Base-by-base conservation (phyloP, 2,888 invertebrate species). In the Diabrotica balteata region DNA sequence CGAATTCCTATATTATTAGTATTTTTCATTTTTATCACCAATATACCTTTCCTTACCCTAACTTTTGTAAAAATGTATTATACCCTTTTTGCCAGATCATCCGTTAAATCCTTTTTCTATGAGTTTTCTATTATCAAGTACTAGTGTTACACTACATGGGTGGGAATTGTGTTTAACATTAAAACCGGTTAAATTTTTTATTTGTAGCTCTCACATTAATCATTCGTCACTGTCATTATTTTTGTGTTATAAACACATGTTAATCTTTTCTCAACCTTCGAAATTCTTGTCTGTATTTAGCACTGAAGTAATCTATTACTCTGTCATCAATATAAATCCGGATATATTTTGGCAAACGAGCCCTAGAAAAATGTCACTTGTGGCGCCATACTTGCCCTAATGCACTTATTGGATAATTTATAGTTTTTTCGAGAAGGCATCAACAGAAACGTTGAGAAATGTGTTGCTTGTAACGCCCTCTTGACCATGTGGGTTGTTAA, bases 401-500 rank as follows among this genome's bases (percentile, higher is more conserved):
- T 42, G 42, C 55, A 55, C 49, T 62, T 47, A 54, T 47, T 42
- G 42, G 42, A 47, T 62, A 62, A 62, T 62, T 62, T 62, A 62
- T 62, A 49, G 62, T 62, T 55, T 62, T 62, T 62, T 62, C 61
- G 42, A 62, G 53, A 54, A 62, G 61, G 50, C 17, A 49, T 22
- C 59, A 32, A 32, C 11, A 42, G 47, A 50, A 50, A 63, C 22
- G 61, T 17, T 46, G 62, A 62, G 51, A 50, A 63, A 70, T 71
- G 63, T 62, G 68, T 62, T 52, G 59, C 55, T 8, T 44, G 72
- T 64, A 70, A 72, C 72, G 72, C 72, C 71, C 66, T 69, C 58
- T 58, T 60, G 63, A 55, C 62, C 63, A 59, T 63, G 66, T 62
- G 59, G 66, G 60, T 52, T 66, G 65, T 63, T 62, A 32, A 32